Conservation (phyloP, 1,140 invertebrate species). For the Trichonephila clavata region DNA sequence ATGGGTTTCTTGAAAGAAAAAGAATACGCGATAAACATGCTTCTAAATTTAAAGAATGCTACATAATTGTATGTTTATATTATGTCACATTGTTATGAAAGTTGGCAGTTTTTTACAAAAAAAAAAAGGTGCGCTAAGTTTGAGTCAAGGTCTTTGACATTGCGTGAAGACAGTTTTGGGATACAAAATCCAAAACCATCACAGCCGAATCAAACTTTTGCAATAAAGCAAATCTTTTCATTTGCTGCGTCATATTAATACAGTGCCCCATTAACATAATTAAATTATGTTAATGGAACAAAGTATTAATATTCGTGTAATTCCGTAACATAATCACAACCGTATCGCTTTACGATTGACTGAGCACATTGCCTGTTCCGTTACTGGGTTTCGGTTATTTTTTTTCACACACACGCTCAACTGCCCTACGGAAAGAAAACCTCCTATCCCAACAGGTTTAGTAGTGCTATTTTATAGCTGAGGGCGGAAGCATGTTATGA, state of each 20-base stretch:
- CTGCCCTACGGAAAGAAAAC: neutral
- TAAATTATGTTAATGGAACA: conserved; percentile 27
- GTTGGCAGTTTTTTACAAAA: too few relatives aligned
- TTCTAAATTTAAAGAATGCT: too few relatives aligned
- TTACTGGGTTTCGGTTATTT: neutral
- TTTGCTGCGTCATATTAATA: neutral
- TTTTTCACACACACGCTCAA: neutral
- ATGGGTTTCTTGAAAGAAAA: too few relatives aligned
- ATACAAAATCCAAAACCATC: too few relatives aligned
- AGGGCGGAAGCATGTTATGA: conserved; percentile 11
- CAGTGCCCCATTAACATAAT: conserved; percentile 22
- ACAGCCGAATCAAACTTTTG: too few relatives aligned
- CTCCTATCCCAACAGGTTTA: neutral
- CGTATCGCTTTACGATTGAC: neutral
- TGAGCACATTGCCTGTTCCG: conserved; percentile 5
- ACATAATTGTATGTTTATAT: too few relatives aligned
- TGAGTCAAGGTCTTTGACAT: too few relatives aligned
- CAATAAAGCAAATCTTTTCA: too few relatives aligned
- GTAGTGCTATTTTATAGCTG: neutral
- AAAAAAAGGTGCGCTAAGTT: too few relatives aligned
- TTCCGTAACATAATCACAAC: neutral
- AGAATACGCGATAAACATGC: too few relatives aligned
- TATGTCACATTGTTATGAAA: too few relatives aligned
- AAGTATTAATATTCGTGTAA: conserved; percentile 11
- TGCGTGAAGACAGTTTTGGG: too few relatives aligned